These are phyloP conservation scores for Crotalus tigris DNA, from an alignment of 2,113 vertebrate genomes.

Conservation along the genomic window DNA sequence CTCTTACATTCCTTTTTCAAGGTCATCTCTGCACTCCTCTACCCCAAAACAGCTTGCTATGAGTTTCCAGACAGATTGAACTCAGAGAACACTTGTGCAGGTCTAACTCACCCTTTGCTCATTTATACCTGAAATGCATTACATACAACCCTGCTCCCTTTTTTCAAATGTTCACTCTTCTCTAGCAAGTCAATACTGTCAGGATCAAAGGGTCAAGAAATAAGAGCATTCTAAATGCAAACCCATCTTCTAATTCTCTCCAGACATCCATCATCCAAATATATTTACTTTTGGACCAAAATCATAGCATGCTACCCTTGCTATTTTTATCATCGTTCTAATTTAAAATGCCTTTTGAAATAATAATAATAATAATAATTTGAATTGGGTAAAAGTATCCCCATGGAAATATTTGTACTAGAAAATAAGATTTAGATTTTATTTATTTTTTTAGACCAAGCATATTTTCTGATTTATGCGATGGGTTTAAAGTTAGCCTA, in stretches of 20 bases:
- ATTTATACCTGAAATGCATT: not conserved
- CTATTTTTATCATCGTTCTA: not conserved
- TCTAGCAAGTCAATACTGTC: not conserved
- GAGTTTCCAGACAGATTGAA: not conserved
- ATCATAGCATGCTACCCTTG: not conserved
- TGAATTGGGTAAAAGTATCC: not conserved
- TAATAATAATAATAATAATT: not conserved
- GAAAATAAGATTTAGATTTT: not conserved
- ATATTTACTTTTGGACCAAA: not conserved
- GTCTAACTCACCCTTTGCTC: not conserved
- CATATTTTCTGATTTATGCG: not conserved
- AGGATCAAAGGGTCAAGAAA: not conserved
- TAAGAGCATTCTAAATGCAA: not conserved
- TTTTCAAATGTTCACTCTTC: not conserved
- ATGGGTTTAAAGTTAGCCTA: constrained; percentile 35
- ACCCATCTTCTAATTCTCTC: not conserved
- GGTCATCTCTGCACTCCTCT: not conserved
- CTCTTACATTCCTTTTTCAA: not conserved
- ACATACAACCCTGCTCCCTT: not conserved
- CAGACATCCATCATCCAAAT: not conserved
- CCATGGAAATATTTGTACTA: constrained; percentile 1
- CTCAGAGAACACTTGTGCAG: not conserved
- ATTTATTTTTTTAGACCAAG: too few relatives aligned
- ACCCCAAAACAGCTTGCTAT: not conserved
- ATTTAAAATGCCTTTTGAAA: not conserved